Evolutionary conservation across 2,113 vertebrate species (phyloP).

Genomic region (Gobius niger): DNA sequence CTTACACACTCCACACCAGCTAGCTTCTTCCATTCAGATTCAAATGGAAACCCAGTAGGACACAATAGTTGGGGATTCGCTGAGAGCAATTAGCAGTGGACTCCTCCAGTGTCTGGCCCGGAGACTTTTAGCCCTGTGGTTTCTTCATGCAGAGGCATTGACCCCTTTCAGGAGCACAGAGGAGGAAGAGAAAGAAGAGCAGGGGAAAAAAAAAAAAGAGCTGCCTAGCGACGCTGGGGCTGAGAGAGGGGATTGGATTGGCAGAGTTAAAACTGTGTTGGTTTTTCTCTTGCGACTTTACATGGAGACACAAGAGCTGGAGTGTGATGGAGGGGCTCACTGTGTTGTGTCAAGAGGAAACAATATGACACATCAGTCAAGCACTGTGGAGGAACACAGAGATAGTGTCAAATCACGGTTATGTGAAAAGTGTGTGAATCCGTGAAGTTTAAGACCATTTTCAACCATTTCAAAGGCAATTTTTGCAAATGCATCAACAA

Average conservation of each 20-base stretch:
- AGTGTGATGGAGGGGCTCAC: conserved; percentile 56
- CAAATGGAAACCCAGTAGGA: conserved; percentile 71
- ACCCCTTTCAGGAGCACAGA: conserved; percentile 71
- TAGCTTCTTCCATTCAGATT: conserved; percentile 78
- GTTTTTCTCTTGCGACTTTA: conserved; percentile 72
- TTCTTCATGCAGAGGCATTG: conserved; percentile 73
- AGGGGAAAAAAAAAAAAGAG: conserved; percentile 50
- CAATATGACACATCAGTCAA: conserved; percentile 39
- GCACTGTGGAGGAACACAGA: conserved; percentile 11
- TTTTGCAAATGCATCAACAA: no score
- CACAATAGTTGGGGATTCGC: conserved; percentile 66
- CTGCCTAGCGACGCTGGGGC: conserved; percentile 68
- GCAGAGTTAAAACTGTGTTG: conserved; percentile 64
- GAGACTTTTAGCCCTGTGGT: conserved; percentile 72
- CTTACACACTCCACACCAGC: conserved; percentile 76
- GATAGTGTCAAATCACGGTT: no score
- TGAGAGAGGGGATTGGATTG: conserved; percentile 61
- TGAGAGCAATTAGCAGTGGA: conserved; percentile 76
- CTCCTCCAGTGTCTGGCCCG: conserved; percentile 70
- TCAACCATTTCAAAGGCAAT: no score
- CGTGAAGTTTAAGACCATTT: no score
- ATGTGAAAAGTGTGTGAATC: no score
- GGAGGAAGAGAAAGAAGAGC: conserved; percentile 57
- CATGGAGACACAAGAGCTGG: conserved; percentile 59
- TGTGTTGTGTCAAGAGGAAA: conserved; percentile 56